Evolutionary conservation across 2,113 vertebrate species (phyloP), one percentile per base, ranked within the genome.

Genomic region (Boleophthalmus pectinirostris): DNA sequence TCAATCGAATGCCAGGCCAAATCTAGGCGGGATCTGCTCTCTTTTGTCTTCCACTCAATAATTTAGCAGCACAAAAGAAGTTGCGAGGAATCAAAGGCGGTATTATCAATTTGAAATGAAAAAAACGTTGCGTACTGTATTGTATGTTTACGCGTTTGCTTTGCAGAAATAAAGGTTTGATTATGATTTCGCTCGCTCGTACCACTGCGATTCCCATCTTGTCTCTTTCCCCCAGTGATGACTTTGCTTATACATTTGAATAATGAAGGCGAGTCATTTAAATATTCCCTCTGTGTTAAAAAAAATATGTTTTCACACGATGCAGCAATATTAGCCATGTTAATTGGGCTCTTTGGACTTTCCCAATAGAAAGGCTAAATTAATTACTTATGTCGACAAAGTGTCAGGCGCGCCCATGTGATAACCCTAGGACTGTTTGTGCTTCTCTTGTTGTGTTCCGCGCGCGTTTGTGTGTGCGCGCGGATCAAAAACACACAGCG

Each of bases 371-470:
- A 92, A 89, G 87, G 83, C 90, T 86, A 85, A 92, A 91, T 94
- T 92, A 94, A 94, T 94, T 94, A 95, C 88, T 84, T 88, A 94
- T 90, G 94, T 94, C 81, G 86, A 80, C 90, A 96, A 92, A 92
- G 93, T 93, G 93, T 92, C 93, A 91, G 89, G 91, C 93, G 94
- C 24, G 69, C 66, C 65, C 82, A 85, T 90, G 81, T 89, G 94
- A 93, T 84, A 94, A 94, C 85, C 38, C 8, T 91, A 83, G 91
- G 69, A 87, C 85, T 88, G 85, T 89, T 87, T 72, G 68, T 86
- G 86, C 71, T 67, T 67, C 74, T 74, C 68, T 91, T 92, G 91
- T 82, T 91, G 56, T 78, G 77, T 84, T 73, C 70, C 83, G 13
- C 75, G 87, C 46, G 18, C 70, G 29, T 74, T 69, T 73, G 77